Conservation (phyloP, 1,140 invertebrate genomes). For the Saxidomus purpurata region DNA sequence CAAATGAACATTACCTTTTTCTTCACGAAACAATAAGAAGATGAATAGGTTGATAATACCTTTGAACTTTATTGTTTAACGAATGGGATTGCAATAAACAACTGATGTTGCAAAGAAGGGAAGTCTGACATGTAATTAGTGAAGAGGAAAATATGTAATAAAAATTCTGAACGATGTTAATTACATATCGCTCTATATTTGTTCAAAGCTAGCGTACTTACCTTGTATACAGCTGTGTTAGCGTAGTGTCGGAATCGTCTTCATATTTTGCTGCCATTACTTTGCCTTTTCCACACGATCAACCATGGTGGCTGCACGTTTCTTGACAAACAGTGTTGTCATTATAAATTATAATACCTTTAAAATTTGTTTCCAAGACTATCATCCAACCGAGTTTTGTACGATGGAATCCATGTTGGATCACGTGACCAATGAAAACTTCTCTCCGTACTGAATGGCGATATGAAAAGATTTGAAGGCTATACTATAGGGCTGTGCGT, state of each 20-base stretch:
- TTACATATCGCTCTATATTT: neutral
- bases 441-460: neutral
- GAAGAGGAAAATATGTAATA: neutral
- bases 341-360: neutral
- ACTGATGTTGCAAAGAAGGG: neutral
- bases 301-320: neutral
- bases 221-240: neutral
- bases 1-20: too few species aligned
- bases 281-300: neutral
- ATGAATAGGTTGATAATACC: too few species aligned
- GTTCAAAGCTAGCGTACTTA: neutral
- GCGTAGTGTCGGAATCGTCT: neutral
- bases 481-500: neutral
- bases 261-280: slow-evolving; percentile 26
- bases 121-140: neutral
- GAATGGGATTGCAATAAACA: too few species aligned
- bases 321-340: neutral
- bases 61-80: too few species aligned
- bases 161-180: neutral
- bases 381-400: neutral
- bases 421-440: slow-evolving; percentile 5
- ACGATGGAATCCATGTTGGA: slow-evolving; percentile 3
- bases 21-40: too few species aligned
- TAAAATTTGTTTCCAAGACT: neutral
- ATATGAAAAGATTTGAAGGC: neutral